Percentiles rank a stretch among this genome's conserved stretches.
Evolutionary conservation across 1,140 invertebrate species (phyloP).

Genomic region (Manduca sexta): DNA sequence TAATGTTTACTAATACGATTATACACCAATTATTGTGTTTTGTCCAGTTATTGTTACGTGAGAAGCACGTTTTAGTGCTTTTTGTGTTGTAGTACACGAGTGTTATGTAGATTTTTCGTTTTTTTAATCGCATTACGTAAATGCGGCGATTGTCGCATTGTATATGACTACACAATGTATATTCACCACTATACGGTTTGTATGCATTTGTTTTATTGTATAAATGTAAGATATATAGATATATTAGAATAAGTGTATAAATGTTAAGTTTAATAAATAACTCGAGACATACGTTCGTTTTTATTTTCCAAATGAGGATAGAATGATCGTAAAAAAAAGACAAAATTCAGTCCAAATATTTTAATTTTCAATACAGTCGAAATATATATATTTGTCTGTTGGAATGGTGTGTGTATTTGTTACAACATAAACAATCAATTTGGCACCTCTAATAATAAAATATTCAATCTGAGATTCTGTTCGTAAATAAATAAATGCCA

Average conservation of each 20-base stretch:
- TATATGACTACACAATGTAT: not conserved
- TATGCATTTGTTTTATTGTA: constrained; percentile 46
- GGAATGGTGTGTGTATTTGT: constrained; percentile 58
- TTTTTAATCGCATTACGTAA: no score
- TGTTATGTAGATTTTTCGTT: not conserved
- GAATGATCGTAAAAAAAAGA: constrained; percentile 28
- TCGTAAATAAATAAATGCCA: constrained; percentile 55
- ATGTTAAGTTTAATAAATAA: constrained; percentile 61
- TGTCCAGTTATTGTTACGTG: constrained; percentile 1
- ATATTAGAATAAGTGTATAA: constrained; percentile 30
- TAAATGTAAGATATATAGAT: constrained; percentile 44
- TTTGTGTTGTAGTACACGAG: constrained; percentile 12
- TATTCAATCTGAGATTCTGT: constrained; percentile 48
- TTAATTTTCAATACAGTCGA: constrained; percentile 45
- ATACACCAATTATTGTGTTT: constrained; percentile 4
- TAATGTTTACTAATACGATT: constrained; percentile 12
- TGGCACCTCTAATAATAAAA: constrained; percentile 53
- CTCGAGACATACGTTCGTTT: constrained; percentile 15
- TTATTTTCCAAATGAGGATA: constrained; percentile 2
- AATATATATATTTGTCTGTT: constrained; percentile 45
- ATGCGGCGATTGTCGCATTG: not conserved
- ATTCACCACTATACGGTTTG: constrained; percentile 22
- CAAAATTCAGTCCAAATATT: constrained; percentile 64
- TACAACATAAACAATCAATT: constrained; percentile 37
- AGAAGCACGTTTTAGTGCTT: constrained; percentile 65